Evolutionary conservation across 2,113 vertebrate species (phyloP), one percentile per base, ranked within the genome.

Genomic region (Eulemur macaco): DNA sequence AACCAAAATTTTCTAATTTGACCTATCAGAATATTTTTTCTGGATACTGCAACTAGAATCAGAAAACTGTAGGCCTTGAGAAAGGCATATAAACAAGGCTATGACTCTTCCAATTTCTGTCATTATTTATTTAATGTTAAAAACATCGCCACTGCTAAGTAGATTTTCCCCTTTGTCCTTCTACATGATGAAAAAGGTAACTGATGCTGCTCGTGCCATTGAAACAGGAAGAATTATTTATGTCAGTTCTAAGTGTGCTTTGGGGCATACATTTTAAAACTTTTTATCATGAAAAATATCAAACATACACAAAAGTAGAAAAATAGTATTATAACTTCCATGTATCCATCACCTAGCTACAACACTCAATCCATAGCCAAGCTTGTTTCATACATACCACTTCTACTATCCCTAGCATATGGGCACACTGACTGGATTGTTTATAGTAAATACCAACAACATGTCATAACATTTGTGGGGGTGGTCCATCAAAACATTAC

Each of bases 41-140:
- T 88, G 39, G 27, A 96, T 29, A 88, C 11, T 84, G 34, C 12
- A 85, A 95, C 13, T 58, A 66, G 34, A 95, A 92, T 66, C 47
- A 42, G 11, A 89, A 94, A 88, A 45, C 34, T 34, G 20, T 4
- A 56, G 58, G 23, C 52, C 50, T 90, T 80, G 42, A 93, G 52
- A 89, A 92, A 74, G 37, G 37, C 18, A 34, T 82, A 88, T 63
- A 86, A 86, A 73, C 11, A 69, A 91, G 20, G 10, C 25, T 90
- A 47, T 60, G 64, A 76, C 14, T 95, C 60, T 71, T 77, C 31
- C 6, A 80, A 56, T 71, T 54, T 93, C 37, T 54, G 64, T 68
- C 34, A 84, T 63, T 90, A 71, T 37, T 84, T 74, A 81, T 90
- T 93, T n/a, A 68, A 86, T 76, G 52, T 71, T 68, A 56, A 92